Evolutionary conservation across 1,140 invertebrate genomes (phyloP), one percentile per base, ranked within the genome.

Genomic region (Berghia stephanieae): DNA sequence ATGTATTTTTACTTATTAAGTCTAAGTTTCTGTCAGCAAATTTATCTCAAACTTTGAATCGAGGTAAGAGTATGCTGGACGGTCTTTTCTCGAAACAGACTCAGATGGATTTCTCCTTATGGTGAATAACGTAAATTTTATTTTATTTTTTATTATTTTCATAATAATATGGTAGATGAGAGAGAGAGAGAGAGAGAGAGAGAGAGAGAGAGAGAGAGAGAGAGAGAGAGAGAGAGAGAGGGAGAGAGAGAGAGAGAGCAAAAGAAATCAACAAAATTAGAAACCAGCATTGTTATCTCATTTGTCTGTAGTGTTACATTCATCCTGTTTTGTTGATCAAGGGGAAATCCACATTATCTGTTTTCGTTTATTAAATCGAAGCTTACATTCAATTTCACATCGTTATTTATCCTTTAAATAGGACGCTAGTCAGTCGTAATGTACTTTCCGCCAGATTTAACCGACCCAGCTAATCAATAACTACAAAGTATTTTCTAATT

Each of bases 61-160:
- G 63, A 18, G n/a, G 63, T 8, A 38, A 38, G n/a, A 5, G 63
- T 31, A 38, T 31, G 27, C 34, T 31, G 63, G 63, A 38, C 34
- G 63, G 63, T 52, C 2, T 60, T 60, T 60, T 60, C 57, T 34
- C 24, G 24, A 24, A n/a, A 60, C 57, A 24, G 24, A 8, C n/a
- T 60, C 40, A 66, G 16, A 27, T 66, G 0, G 8, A 13, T 66
- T 10, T 66, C 31, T 66, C 40, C 16, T 66, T 0, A 66, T 66
- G 18, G 27, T n/a, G n/a, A n/a, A n/a, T n/a, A n/a, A n/a, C n/a
- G n/a, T n/a, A n/a, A n/a, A n/a, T n/a, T n/a, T n/a, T n/a, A n/a
- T n/a, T n/a, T n/a, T 38, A 66, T n/a, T 66, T 66, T 66, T n/a
- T 16, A 27, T 60, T 60, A 27, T 60, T 60, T n/a, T 69, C 21